Evolutionary conservation across 2,888 invertebrate species (phyloP).

Genomic region (Noctua pronuba): DNA sequence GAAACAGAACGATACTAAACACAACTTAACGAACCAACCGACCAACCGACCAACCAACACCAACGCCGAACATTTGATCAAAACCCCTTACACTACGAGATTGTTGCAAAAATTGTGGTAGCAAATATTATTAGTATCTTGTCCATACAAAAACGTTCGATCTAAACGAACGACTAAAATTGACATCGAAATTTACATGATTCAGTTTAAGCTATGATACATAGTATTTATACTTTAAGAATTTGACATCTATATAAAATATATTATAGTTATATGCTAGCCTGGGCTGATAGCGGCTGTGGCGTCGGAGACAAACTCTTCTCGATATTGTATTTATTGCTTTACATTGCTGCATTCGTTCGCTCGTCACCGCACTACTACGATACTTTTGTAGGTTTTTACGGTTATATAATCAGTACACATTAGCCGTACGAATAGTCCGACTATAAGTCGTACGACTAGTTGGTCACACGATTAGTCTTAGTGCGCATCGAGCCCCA

Average conservation of each 20-base stretch:
- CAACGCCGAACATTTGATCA: slow-evolving; percentile 82
- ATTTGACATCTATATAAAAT: slow-evolving; percentile 89
- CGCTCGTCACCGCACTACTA: slow-evolving; percentile 3
- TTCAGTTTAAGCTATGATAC: slow-evolving; percentile 87
- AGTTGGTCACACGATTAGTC: background rate
- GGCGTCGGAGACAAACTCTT: slow-evolving; percentile 16
- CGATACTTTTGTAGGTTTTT: background rate
- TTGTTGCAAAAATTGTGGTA: slow-evolving; percentile 88
- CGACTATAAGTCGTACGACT: no score
- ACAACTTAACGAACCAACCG: slow-evolving; percentile 75
- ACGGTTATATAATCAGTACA: background rate
- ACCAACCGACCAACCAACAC: slow-evolving; percentile 73
- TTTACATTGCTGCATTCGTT: slow-evolving; percentile 36
- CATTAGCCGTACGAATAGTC: background rate
- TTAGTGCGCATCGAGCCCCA: background rate
- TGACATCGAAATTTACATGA: slow-evolving; percentile 89
- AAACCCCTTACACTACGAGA: slow-evolving; percentile 80
- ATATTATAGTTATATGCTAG: slow-evolving; percentile 76
- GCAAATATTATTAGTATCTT: slow-evolving; percentile 79
- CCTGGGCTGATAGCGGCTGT: slow-evolving; percentile 30
- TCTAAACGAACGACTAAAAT: slow-evolving; percentile 85
- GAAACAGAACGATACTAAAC: slow-evolving; percentile 68
- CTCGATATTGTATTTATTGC: slow-evolving; percentile 51
- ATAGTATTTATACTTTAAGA: slow-evolving; percentile 82
- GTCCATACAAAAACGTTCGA: slow-evolving; percentile 82